Evolutionary conservation across 2,113 vertebrate species (phyloP).

Genomic region (Vireo altiloquus): DNA sequence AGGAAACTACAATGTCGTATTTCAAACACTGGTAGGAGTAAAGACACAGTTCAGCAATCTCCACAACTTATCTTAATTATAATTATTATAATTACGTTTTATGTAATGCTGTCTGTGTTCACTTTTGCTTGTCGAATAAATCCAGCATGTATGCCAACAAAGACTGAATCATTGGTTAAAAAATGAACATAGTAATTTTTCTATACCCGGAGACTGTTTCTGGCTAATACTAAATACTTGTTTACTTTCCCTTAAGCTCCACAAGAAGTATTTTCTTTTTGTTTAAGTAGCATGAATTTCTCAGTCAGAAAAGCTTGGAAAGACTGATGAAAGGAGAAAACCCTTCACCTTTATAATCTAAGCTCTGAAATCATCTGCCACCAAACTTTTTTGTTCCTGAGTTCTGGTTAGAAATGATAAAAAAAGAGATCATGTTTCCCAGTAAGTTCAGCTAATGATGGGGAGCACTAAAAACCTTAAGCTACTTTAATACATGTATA

Average conservation of each 20-base stretch:
- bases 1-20: neutral
- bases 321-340: neutral
- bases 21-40: neutral
- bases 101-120: neutral
- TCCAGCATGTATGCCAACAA: neutral
- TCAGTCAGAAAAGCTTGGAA: neutral
- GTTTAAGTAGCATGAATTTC: neutral
- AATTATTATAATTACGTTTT: neutral
- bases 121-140: neutral
- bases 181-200: neutral
- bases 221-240: neutral
- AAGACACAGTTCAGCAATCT: neutral
- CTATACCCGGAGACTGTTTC: neutral
- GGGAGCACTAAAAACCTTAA: conserved; percentile 40
- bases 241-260: neutral
- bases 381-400: neutral
- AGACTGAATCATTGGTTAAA: neutral
- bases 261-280: neutral
- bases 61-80: neutral
- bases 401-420: neutral
- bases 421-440: neutral
- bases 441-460: conserved; percentile 32
- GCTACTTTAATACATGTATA: conserved; percentile 24
- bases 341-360: neutral
- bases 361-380: neutral